A percentile compares a stretch with the other conserved stretches of the same genome.
These are phyloP conservation scores for Nipponacmea schrenckii DNA, from an alignment of 2,888 invertebrate species.

Conservation along the genomic window DNA sequence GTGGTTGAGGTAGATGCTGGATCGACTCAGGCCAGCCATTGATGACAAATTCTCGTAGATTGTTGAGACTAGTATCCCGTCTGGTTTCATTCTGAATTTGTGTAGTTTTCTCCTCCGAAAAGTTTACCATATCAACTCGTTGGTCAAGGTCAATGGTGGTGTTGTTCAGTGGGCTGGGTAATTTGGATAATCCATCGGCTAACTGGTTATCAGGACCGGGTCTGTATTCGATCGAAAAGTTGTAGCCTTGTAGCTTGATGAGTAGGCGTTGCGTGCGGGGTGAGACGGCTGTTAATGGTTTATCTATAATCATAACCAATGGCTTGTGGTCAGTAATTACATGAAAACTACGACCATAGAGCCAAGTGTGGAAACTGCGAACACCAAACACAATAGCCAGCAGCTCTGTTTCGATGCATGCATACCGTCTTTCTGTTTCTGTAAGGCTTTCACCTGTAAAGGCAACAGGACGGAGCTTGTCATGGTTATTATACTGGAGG, in stretches of 20 bases:
- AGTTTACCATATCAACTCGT: constrained; percentile 16
- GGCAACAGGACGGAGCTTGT: no score
- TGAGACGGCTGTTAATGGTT: no score
- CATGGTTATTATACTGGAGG: no score
- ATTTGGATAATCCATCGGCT: constrained; percentile 28
- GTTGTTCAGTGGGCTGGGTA: constrained; percentile 21
- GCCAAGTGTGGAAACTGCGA: no score
- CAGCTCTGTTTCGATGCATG: no score
- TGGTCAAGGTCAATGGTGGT: constrained; percentile 19
- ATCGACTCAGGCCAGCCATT: constrained; percentile 19
- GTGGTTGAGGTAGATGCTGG: constrained; percentile 8
- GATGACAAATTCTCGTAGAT: constrained; percentile 16
- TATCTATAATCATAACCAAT: no score
- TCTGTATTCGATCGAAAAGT: constrained; percentile 21
- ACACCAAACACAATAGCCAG: no score
- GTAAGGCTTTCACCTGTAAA: no score
- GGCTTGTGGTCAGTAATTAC: no score
- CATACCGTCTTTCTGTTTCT: no score
- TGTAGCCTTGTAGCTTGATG: constrained; percentile 35
- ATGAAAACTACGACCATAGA: no score
- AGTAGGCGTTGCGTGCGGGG: no score
- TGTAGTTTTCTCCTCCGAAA: not conserved
- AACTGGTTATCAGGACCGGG: constrained; percentile 28
- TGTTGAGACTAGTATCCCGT: constrained; percentile 14
- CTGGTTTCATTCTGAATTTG: constrained; percentile 8